Conservation (phyloP, 2,888 invertebrate genomes). For the Cheilosia vulpina region DNA sequence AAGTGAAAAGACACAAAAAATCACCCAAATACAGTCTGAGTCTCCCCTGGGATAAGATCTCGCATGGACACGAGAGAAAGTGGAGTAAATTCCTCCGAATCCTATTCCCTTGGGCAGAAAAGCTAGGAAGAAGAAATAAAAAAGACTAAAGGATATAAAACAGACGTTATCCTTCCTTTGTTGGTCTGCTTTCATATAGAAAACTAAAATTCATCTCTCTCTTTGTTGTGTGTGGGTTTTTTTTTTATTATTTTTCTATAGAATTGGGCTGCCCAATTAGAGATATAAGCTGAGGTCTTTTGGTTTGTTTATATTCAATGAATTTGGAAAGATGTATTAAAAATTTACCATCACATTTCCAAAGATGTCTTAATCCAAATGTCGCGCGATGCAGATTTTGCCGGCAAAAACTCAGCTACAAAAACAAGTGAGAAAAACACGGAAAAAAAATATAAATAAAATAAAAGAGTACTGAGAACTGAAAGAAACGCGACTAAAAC, state of each 20-base stretch:
- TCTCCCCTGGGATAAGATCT: constrained; percentile 15
- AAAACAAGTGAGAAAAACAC: constrained; percentile 28
- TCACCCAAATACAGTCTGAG: constrained; percentile 24
- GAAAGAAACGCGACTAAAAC: constrained; percentile 53
- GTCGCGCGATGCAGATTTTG: constrained; percentile 35
- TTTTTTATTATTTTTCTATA: not conserved
- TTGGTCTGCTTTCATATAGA: not conserved
- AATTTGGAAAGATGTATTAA: not conserved
- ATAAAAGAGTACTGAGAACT: constrained; percentile 4
- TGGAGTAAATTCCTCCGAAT: constrained; percentile 26
- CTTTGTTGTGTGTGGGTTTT: constrained; percentile 33
- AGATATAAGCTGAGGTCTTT: constrained; percentile 3
- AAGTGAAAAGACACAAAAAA: constrained; percentile 40
- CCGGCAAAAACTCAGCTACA: constrained; percentile 27
- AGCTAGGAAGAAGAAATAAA: constrained; percentile 25
- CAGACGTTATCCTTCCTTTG: constrained; percentile 50
- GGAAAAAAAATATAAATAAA: not conserved
- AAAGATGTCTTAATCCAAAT: constrained; percentile 56
- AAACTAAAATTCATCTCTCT: constrained; percentile 33
- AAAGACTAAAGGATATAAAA: constrained; percentile 34
- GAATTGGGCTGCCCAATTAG: constrained; percentile 36
- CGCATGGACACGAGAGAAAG: constrained; percentile 11
- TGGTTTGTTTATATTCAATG: too few species aligned
- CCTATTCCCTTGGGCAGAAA: constrained; percentile 26
- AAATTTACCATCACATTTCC: not conserved